Conservation (phyloP, 2,113 vertebrate genomes). For the Sinocyclocheilus anophthalmus region DNA sequence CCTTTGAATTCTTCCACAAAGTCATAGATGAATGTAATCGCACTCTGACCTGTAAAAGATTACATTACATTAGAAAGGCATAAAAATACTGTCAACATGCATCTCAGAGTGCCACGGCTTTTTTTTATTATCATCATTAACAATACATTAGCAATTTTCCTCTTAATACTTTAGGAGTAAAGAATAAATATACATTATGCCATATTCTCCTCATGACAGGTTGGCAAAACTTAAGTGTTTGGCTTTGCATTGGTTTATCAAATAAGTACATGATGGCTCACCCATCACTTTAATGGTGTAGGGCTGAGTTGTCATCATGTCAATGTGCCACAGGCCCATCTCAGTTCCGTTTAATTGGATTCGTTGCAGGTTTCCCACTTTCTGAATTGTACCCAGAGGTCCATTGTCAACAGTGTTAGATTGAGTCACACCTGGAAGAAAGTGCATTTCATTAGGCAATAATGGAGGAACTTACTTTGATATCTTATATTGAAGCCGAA, state of each 20-base stretch:
- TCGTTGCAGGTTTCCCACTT: slow-evolving; percentile 71
- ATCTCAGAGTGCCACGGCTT: too few relatives aligned
- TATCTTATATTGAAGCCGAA: not conserved
- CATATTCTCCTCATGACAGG: not conserved
- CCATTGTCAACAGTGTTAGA: slow-evolving; percentile 55
- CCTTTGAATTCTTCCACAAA: slow-evolving; percentile 75
- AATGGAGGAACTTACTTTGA: too few relatives aligned
- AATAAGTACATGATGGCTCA: slow-evolving; percentile 44
- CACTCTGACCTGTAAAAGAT: slow-evolving; percentile 69
- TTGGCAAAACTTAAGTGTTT: not conserved
- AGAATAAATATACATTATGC: too few relatives aligned
- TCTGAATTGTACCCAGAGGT: slow-evolving; percentile 64
- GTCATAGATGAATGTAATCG: slow-evolving; percentile 72
- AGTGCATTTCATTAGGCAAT: not conserved
- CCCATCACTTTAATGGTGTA: slow-evolving; percentile 76
- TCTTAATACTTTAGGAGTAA: too few relatives aligned
- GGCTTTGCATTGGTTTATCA: not conserved
- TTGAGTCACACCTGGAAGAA: slow-evolving; percentile 65
- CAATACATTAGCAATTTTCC: too few relatives aligned
- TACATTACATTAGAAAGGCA: not conserved
- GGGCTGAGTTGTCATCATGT: slow-evolving; percentile 56
- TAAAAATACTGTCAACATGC: too few relatives aligned
- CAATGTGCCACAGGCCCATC: slow-evolving; percentile 67
- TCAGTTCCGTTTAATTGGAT: slow-evolving; percentile 56
- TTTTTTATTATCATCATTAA: too few relatives aligned